A percentile compares a stretch with the other conserved stretches of the same genome.
Conservation (phyloP, 2,888 invertebrate species). For the Tyria jacobaeae region DNA sequence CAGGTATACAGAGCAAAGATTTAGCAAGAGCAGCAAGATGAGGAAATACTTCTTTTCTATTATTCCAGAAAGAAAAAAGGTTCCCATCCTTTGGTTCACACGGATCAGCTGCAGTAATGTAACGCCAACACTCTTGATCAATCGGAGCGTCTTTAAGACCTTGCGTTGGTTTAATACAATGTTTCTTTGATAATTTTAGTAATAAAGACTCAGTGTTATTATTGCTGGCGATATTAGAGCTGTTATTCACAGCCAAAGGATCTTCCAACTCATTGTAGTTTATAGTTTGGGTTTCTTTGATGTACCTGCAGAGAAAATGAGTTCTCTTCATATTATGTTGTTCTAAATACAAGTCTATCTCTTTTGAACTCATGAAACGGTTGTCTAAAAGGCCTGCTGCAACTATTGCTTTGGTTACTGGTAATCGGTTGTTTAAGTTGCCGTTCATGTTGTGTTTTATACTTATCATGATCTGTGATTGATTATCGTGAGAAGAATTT, state of each 20-base stretch:
- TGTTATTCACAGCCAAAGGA: neutral
- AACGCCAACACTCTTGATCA: slow-evolving; percentile 24
- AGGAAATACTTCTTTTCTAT: slow-evolving; percentile 15
- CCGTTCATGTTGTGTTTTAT: slow-evolving; percentile 3
- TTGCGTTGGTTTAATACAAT: slow-evolving; percentile 16
- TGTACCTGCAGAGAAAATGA: slow-evolving; percentile 11
- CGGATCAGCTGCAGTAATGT: slow-evolving; percentile 19
- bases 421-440: slow-evolving; percentile 14
- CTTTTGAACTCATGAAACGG: slow-evolving; percentile 14
- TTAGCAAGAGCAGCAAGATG: slow-evolving; percentile 13
- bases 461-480: neutral
- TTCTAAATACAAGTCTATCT: slow-evolving; percentile 9
- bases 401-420: slow-evolving; percentile 14
- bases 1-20: slow-evolving; percentile 18
- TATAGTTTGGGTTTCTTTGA: slow-evolving; percentile 7
- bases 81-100: slow-evolving; percentile 28
- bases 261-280: neutral
- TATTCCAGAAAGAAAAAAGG: slow-evolving; percentile 19
- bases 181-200: slow-evolving; percentile 12
- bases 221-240: neutral
- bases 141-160: slow-evolving; percentile 18
- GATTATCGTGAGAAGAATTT: slow-evolving; percentile 8
- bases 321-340: slow-evolving; percentile 10
- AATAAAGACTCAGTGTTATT: slow-evolving; percentile 4
- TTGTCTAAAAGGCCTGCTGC: slow-evolving; percentile 21